Conservation (phyloP, 2,888 invertebrate species). For the Hyposoter didymator region DNA sequence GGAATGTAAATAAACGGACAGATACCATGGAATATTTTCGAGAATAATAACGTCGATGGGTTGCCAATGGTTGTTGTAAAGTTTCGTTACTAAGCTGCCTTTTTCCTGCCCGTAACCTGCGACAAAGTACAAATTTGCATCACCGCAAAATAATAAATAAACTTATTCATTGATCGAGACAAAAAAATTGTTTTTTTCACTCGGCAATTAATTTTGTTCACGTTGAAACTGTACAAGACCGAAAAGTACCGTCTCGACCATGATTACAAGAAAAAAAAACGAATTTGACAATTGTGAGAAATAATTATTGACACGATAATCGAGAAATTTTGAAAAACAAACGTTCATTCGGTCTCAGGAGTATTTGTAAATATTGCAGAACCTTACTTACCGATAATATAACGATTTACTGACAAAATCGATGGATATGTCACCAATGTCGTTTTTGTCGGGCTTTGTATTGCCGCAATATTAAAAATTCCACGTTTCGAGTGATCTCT, state of each 20-base stretch:
- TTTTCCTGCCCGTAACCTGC: conserved; percentile 95
- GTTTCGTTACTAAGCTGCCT: conserved; percentile 94
- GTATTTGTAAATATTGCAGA: not conserved
- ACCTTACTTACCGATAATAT: conserved; percentile 86
- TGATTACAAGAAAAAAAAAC: not conserved
- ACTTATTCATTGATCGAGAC: not conserved
- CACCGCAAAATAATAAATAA: not conserved
- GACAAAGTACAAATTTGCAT: not conserved
- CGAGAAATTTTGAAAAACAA: conserved; percentile 6
- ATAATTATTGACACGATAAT: not conserved
- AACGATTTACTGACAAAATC: conserved; percentile 91
- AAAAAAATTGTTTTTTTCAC: not conserved
- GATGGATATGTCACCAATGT: conserved; percentile 88
- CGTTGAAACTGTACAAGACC: not conserved
- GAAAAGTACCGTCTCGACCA: not conserved
- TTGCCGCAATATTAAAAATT: conserved; percentile 90
- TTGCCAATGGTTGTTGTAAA: conserved; percentile 92
- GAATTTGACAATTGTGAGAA: too few species aligned
- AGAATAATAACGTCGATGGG: conserved; percentile 91
- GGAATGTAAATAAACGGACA: conserved; percentile 95
- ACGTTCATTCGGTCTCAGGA: not conserved
- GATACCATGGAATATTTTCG: conserved; percentile 96
- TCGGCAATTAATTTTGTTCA: not conserved
- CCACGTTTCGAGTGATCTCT: conserved; percentile 82
- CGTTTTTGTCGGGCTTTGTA: conserved; percentile 85